Percentiles rank a stretch among this genome's conserved stretches.
Conservation (phyloP, 1,140 invertebrate genomes). For the Frieseomelitta varia region DNA sequence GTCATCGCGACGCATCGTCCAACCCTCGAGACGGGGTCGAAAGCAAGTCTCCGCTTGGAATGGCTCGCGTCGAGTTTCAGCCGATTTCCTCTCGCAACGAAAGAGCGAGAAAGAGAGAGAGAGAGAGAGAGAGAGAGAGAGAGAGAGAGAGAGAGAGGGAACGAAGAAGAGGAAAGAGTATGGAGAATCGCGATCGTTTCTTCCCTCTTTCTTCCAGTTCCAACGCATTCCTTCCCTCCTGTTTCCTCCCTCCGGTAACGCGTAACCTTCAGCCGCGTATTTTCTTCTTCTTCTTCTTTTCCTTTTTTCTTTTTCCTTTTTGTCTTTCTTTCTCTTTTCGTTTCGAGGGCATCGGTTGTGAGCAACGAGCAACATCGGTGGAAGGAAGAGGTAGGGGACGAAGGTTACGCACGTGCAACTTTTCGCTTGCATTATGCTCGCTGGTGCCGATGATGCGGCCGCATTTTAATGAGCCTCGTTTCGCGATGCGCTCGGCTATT, state of each 20-base stretch:
- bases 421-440: conserved; percentile 21
- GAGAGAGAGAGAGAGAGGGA: neutral
- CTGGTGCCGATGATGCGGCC: conserved; percentile 15
- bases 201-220: conserved; percentile 41
- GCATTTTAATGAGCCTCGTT: conserved; percentile 20
- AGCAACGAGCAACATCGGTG: neutral
- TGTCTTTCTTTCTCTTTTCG: too few species aligned
- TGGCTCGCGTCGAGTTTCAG: neutral
- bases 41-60: neutral
- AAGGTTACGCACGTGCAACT: conserved; percentile 41
- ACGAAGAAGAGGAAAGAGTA: too few species aligned
- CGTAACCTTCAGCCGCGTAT: conserved; percentile 53
- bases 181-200: neutral
- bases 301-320: too few species aligned
- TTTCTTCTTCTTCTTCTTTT: neutral
- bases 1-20: conserved; percentile 7
- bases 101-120: neutral
- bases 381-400: neutral
- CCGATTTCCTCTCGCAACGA: neutral
- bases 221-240: conserved; percentile 50
- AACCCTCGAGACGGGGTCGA: neutral
- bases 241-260: conserved; percentile 43
- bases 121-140: neutral
- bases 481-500: conserved; percentile 10
- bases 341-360: conserved; percentile 40